Base-by-base conservation (phyloP, 2,888 invertebrate species). In the Oscheius sp. region DNA sequence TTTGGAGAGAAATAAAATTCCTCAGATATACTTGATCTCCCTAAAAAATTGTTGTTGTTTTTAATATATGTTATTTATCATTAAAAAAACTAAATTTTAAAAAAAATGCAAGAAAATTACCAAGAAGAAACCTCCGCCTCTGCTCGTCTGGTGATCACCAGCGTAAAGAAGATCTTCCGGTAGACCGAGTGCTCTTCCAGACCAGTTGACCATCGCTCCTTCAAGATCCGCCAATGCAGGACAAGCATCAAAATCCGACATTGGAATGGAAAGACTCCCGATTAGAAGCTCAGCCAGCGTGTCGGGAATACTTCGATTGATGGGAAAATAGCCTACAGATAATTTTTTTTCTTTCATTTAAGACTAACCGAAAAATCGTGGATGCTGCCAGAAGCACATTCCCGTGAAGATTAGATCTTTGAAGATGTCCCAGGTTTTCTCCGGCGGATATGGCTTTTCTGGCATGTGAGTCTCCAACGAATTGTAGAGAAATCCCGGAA, bases 271-370 rank as follows among this genome's bases (percentile, higher is more conserved):
- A 9, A 62, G 45, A 28, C 24, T 2, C 17, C 20, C 17, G 26
- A 62, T 47, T 9, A 62, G 26, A 12, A 62, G 20, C 47, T 67
- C 67, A 22, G 67, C 67, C 59, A 59, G 22, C 3, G 44, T 41
- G 26, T 59, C 59, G 28, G 59, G 44, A 24, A 59, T 44, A 3
- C 28, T 28, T 6, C 59, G 41, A 6, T 24, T 44, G 12, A 44
- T 17, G 12, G 26, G 26, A n/a, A 28, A 17, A 14, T 24, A 41
- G 9, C n/a, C n/a, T n/a, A n/a, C n/a, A n/a, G n/a, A n/a, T n/a
- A n/a, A n/a, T n/a, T n/a, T n/a, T n/a, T n/a, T n/a, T n/a, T n/a
- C n/a, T n/a, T n/a, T n/a, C n/a, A n/a, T n/a, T n/a, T n/a, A n/a
- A n/a, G n/a, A n/a, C n/a, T n/a, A n/a, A n/a, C 24, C 59, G 1